Percentiles rank a stretch among this genome's conserved stretches.
phyloP scores from a whole-genome alignment of 2,888 invertebrate genomes.

The Pheosia gnoma region DNA sequence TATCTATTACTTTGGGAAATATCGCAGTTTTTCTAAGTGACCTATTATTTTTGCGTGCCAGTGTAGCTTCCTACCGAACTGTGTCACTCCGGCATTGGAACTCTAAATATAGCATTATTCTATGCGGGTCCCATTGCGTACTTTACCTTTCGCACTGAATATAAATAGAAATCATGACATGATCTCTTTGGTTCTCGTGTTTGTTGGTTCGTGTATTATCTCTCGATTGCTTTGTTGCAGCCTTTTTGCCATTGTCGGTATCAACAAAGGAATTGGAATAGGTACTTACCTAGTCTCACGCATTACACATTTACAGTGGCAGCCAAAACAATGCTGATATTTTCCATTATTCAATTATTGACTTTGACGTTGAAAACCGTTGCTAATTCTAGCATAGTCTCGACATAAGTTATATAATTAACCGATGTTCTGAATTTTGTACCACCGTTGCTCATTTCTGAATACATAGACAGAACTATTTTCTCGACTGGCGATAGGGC shows the following conservation, averaged over 20 bases:
- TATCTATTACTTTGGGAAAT: no score
- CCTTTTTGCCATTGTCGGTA: background rate
- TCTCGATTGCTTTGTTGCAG: no score
- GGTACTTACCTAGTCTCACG: background rate
- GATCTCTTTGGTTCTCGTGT: background rate
- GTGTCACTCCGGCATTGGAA: constrained; percentile 20
- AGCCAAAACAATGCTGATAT: background rate
- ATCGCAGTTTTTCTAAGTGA: no score
- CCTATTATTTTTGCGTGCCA: no score
- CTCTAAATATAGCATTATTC: constrained; percentile 21
- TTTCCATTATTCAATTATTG: background rate
- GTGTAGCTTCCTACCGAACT: constrained; percentile 8
- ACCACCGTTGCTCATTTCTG: no score
- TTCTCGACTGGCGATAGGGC: background rate
- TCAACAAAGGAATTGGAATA: background rate
- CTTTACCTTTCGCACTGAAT: constrained; percentile 15
- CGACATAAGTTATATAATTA: no score
- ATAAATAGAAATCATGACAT: constrained; percentile 8
- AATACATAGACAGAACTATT: no score
- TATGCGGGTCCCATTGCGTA: constrained; percentile 11
- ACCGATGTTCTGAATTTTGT: no score
- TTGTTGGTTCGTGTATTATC: background rate
- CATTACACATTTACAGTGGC: background rate
- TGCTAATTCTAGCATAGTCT: no score
- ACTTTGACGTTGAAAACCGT: no score